These are phyloP conservation scores for Engraulis encrasicolus DNA, from an alignment of 2,113 vertebrate genomes.

Conservation along the genomic window DNA sequence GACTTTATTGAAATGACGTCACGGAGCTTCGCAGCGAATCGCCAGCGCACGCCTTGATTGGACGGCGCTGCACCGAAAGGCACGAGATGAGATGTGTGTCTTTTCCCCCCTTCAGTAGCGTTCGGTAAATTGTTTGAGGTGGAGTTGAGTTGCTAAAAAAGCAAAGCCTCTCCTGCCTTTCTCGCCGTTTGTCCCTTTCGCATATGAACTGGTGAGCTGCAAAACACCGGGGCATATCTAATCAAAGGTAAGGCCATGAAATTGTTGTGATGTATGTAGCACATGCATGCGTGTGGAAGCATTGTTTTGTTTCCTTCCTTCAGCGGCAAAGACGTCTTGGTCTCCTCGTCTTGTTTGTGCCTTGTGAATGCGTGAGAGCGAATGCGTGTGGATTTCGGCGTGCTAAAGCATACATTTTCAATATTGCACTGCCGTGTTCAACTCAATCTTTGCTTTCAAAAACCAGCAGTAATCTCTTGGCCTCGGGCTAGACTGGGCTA, in stretches of 20 bases:
- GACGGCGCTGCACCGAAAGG: not conserved
- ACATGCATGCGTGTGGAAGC: not conserved
- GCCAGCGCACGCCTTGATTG: not conserved
- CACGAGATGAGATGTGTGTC: no score
- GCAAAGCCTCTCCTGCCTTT: no score
- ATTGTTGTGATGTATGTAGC: not conserved
- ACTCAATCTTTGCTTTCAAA: not conserved
- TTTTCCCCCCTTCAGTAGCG: no score
- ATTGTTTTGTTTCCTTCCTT: not conserved
- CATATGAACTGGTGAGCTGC: no score
- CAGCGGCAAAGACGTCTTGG: not conserved
- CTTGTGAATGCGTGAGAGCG: not conserved
- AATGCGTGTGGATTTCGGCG: no score
- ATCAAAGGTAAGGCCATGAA: not conserved
- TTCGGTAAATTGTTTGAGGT: no score
- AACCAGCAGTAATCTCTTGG: not conserved
- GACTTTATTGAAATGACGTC: constrained; percentile 13
- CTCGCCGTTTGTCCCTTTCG: no score
- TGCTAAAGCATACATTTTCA: no score
- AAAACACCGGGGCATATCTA: not conserved
- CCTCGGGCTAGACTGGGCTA: not conserved
- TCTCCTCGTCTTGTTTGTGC: no score
- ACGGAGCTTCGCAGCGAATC: not conserved
- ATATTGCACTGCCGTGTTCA: not conserved
- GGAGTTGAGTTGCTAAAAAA: no score